Percentiles rank a stretch among this genome's conserved stretches.
phyloP scores from a whole-genome alignment of 2,888 invertebrate genomes.

The Troides helena region DNA sequence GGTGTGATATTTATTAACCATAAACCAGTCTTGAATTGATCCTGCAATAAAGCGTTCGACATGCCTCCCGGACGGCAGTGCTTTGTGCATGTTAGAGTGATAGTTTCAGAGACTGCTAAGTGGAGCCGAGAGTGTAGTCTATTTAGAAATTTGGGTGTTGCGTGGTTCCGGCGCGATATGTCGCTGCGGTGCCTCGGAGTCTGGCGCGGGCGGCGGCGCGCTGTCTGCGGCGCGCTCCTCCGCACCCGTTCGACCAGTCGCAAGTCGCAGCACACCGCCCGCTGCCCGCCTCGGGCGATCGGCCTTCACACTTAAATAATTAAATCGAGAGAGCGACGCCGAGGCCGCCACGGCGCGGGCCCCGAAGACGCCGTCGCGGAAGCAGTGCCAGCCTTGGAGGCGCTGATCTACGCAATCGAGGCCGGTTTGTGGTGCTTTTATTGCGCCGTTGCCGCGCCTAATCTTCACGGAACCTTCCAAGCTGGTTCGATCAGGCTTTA shows the following conservation, averaged over 20 bases:
- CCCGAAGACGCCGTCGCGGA: slow-evolving; percentile 75
- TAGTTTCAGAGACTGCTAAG: slow-evolving; percentile 58
- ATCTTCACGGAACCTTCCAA: slow-evolving; percentile 63
- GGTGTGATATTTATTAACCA: background rate
- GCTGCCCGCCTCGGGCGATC: slow-evolving; percentile 76
- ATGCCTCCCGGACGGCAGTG: slow-evolving; percentile 29
- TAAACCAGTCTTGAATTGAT: slow-evolving; percentile 36
- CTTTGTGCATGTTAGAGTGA: slow-evolving; percentile 35
- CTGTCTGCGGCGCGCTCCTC: slow-evolving; percentile 76
- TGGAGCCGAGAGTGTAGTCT: slow-evolving; percentile 73
- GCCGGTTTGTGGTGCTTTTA: slow-evolving; percentile 72
- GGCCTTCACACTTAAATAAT: slow-evolving; percentile 78
- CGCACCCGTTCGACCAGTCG: slow-evolving; percentile 79
- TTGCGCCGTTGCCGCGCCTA: slow-evolving; percentile 67
- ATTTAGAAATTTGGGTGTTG: slow-evolving; percentile 75
- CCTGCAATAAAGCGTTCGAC: slow-evolving; percentile 33
- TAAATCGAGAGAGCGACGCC: slow-evolving; percentile 69
- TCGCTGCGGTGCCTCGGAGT: slow-evolving; percentile 75
- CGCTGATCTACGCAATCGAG: slow-evolving; percentile 76
- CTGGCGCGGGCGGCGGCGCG: slow-evolving; percentile 77
- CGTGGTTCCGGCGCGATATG: slow-evolving; percentile 67
- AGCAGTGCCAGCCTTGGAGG: slow-evolving; percentile 75
- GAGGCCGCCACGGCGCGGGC: slow-evolving; percentile 46
- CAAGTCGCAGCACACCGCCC: slow-evolving; percentile 74
- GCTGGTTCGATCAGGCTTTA: slow-evolving; percentile 44